phyloP scores from a whole-genome alignment of 2,888 invertebrate genomes.

The Sipha maydis region DNA sequence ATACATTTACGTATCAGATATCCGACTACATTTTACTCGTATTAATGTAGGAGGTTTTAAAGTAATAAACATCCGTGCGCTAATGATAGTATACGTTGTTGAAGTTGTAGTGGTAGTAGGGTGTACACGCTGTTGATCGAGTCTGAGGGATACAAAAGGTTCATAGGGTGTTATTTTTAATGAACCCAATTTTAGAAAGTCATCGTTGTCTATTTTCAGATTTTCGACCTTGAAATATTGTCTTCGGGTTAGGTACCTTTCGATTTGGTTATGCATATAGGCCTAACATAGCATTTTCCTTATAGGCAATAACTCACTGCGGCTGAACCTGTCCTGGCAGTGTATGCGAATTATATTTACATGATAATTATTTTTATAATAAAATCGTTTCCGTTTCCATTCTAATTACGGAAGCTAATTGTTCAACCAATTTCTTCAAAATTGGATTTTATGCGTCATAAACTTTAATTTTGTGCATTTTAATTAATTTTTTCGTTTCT shows the following conservation, averaged over 20 bases:
- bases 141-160: slow-evolving; percentile 37
- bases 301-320: neutral
- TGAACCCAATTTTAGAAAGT: slow-evolving; percentile 12
- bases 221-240: neutral
- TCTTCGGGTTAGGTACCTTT: neutral
- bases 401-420: neutral
- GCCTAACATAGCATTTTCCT: neutral
- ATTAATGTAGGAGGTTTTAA: slow-evolving; percentile 23
- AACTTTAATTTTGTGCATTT: neutral
- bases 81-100: slow-evolving; percentile 32
- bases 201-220: neutral
- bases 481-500: neutral
- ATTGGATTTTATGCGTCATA: neutral
- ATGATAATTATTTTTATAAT: neutral
- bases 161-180: slow-evolving; percentile 33
- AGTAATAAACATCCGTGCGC: slow-evolving; percentile 23
- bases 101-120: neutral
- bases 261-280: neutral
- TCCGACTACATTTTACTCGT: neutral
- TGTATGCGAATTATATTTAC: neutral
- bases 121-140: neutral
- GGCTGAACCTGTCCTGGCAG: neutral
- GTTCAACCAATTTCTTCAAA: neutral
- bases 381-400: neutral
- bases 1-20: neutral